Evolutionary conservation across 2,797 vertebrate genomes (phyloP), one percentile per base, ranked within the genome.

Genomic region (Gymnocypris eckloni): DNA sequence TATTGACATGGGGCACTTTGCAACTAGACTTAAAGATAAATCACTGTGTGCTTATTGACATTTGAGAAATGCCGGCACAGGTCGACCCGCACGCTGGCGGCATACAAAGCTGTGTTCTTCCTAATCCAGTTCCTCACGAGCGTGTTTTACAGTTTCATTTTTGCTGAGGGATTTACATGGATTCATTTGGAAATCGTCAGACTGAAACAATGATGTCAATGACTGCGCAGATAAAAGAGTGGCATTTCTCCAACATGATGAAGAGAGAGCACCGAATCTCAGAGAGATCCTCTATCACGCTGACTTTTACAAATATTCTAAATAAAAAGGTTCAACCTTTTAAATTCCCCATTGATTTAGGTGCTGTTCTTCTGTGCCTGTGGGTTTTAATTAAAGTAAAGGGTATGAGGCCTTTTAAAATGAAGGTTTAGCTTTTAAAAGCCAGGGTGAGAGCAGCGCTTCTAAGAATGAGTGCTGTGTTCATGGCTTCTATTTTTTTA

Each of bases 1-100:
- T 88, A 92, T 90, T 88, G 91, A 91, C 92, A 88, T 73, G 45
- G 82, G 83, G 64, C 72, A 86, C 89, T 90, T 90, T 85, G 85
- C 81, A 87, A 76, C 85, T 66, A 86, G 84, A 89, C 86, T 88
- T 59, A 50, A 83, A 89, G 85, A 91, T 91, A 84, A 90, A 91
- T 91, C 85, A 90, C 87, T 1, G 64, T 85, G 77, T 83, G 80
- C 79, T 85, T 92, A 90, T 90, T 88, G 88, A 87, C 88, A 90
- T 91, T 91, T 88, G 54, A 85, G 86, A 89, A 90, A 87, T 87
- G 89, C 82, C 81, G 73, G 75, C 84, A 79, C 79, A 70, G 80
- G 64, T 75, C 12, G n/a, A 75, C 81, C 73, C 66, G 41, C 43
- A 76, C 45, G 28, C 71, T 37, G 59, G 70, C 18, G 16, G 75